These are phyloP conservation scores for Cataglyphis altisquamis DNA, from an alignment of 2,888 invertebrate genomes.

Conservation along the genomic window DNA sequence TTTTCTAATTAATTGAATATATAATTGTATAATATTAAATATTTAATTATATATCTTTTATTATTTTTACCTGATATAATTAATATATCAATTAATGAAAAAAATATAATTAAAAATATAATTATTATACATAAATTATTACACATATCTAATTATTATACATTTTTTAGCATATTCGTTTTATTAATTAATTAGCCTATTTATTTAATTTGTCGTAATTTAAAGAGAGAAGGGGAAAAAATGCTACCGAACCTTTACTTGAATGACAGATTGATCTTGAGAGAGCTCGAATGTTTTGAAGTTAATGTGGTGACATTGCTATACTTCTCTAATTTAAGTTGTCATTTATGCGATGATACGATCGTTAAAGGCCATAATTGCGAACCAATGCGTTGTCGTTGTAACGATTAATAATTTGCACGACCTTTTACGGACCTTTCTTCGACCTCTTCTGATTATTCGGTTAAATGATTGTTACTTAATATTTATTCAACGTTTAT, in stretches of 20 bases:
- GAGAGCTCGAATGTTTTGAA: not conserved
- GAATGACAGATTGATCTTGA: not conserved
- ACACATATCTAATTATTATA: not conserved
- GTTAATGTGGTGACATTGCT: not conserved
- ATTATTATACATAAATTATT: not conserved
- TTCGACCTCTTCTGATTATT: constrained; percentile 28
- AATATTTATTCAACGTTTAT: constrained; percentile 35
- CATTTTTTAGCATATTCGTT: not conserved
- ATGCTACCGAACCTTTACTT: not conserved
- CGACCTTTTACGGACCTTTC: constrained; percentile 38
- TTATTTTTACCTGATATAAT: not conserved
- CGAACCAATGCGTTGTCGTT: not conserved
- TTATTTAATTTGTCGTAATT: not conserved
- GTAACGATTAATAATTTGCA: constrained; percentile 11
- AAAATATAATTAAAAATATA: not conserved
- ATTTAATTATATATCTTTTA: not conserved
- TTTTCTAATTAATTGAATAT: constrained; percentile 7
- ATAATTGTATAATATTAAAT: not conserved
- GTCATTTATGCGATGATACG: not conserved
- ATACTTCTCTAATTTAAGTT: not conserved
- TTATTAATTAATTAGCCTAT: no score
- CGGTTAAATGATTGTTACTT: constrained; percentile 36
- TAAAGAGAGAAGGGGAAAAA: not conserved
- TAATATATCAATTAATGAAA: not conserved
- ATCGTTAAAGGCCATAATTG: constrained; percentile 20